Conservation (phyloP, 2,888 invertebrate genomes). For the Leptogaster cylindrica region DNA sequence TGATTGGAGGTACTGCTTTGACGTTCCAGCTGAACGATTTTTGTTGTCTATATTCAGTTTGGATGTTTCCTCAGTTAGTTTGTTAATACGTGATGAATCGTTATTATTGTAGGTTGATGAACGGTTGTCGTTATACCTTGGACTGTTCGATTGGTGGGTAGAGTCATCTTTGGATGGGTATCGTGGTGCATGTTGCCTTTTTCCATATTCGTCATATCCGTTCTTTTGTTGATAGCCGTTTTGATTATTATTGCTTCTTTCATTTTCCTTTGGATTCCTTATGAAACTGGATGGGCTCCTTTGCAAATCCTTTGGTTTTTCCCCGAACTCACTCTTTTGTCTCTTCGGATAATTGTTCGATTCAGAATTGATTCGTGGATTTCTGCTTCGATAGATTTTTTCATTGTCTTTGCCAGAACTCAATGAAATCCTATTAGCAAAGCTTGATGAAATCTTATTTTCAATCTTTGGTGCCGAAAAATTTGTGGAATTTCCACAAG, state of each 20-base stretch:
- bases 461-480: slow-evolving; percentile 58
- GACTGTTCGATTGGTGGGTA: slow-evolving; percentile 41
- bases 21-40: slow-evolving; percentile 47
- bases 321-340: slow-evolving; percentile 4
- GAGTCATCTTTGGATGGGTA: slow-evolving; percentile 45
- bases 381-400: slow-evolving; percentile 5
- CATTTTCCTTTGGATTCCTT: slow-evolving; percentile 18
- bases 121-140: slow-evolving; percentile 49
- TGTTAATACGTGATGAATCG: slow-evolving; percentile 50
- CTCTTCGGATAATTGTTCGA: slow-evolving; percentile 5
- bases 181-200: neutral
- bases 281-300: slow-evolving; percentile 7
- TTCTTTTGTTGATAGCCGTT: slow-evolving; percentile 16
- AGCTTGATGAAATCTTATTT: slow-evolving; percentile 61
- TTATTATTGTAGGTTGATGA: slow-evolving; percentile 34
- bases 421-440: slow-evolving; percentile 50
- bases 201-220: slow-evolving; percentile 7
- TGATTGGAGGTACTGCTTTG: slow-evolving; percentile 48
- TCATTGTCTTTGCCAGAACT: slow-evolving; percentile 2
- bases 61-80: slow-evolving; percentile 53
- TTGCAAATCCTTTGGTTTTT: slow-evolving; percentile 29
- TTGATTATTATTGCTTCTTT: slow-evolving; percentile 22
- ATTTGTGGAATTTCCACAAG: slow-evolving; percentile 36
- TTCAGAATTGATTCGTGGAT: neutral
- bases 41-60: slow-evolving; percentile 54